Percentiles rank a stretch among this genome's conserved stretches.
Conservation (phyloP, 2,888 invertebrate genomes). For the Mellilla xanthometata region DNA sequence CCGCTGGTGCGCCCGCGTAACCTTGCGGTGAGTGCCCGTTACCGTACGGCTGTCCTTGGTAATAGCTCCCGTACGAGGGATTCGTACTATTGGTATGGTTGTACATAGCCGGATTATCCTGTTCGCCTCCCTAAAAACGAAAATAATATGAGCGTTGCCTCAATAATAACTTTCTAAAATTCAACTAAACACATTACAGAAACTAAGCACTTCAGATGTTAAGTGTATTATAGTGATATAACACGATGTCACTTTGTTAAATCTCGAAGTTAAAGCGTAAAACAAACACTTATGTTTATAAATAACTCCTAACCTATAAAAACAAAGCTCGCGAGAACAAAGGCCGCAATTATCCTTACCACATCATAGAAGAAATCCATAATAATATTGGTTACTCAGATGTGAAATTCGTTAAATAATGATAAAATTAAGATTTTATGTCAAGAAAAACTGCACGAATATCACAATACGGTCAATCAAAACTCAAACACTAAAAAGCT, state of each 20-base stretch:
- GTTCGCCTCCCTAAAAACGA: slow-evolving; percentile 68
- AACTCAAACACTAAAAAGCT: no score
- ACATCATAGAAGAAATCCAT: background rate
- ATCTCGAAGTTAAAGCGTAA: no score
- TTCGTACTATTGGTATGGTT: slow-evolving; percentile 71
- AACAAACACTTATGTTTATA: slow-evolving; percentile 16
- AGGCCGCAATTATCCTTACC: background rate
- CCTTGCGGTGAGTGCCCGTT: slow-evolving; percentile 75
- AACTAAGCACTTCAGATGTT: no score
- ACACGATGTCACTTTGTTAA: no score
- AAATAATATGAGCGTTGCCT: background rate
- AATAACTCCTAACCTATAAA: slow-evolving; percentile 31
- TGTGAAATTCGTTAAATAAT: background rate
- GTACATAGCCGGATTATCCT: slow-evolving; percentile 71
- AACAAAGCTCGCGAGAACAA: slow-evolving; percentile 23
- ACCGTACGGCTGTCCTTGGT: slow-evolving; percentile 73
- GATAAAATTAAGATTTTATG: background rate
- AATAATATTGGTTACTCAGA: background rate
- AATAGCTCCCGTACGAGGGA: slow-evolving; percentile 69
- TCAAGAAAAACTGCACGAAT: background rate
- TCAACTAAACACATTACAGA: no score
- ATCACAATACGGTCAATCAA: slow-evolving; percentile 5
- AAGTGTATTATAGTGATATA: no score
- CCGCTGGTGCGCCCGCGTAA: slow-evolving; percentile 60
- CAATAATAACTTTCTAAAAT: no score